A percentile compares a stretch with the other conserved stretches of the same genome.
Conservation (phyloP, 2,888 invertebrate species). For the Parnassius apollo region DNA sequence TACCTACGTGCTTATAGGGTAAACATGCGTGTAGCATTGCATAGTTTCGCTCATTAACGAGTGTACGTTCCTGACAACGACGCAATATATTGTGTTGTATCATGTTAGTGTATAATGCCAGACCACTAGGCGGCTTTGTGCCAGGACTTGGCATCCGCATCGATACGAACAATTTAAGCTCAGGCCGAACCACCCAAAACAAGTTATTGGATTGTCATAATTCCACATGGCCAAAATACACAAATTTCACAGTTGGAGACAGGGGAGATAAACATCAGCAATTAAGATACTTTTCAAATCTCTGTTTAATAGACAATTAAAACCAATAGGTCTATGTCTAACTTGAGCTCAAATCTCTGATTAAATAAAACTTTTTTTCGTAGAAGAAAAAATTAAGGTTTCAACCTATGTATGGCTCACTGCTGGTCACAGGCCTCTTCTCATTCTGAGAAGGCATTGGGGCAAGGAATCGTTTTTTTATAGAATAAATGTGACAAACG, state of each 20-base stretch:
- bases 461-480: no score
- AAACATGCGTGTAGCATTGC: slow-evolving; percentile 12
- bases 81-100: slow-evolving; percentile 25
- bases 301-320: no score
- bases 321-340: no score
- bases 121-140: slow-evolving; percentile 35
- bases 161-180: slow-evolving; percentile 71
- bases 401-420: no score
- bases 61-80: slow-evolving; percentile 20
- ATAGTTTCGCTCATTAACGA: slow-evolving; percentile 19
- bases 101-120: slow-evolving; percentile 36
- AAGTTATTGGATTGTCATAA: slow-evolving; percentile 78
- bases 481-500: no score
- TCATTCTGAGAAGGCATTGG: no score
- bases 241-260: slow-evolving; percentile 59
- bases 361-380: no score
- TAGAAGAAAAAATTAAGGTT: no score
- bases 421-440: no score
- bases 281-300: slow-evolving; percentile 42
- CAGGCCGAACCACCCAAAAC: slow-evolving; percentile 64
- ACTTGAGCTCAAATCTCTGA: no score
- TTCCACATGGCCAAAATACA: slow-evolving; percentile 65
- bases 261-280: slow-evolving; percentile 51
- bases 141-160: slow-evolving; percentile 65
- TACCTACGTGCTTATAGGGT: no score